Evolutionary conservation across 2,888 invertebrate genomes (phyloP), one percentile per base, ranked within the genome.

Genomic region (Athrips mouffetella): DNA sequence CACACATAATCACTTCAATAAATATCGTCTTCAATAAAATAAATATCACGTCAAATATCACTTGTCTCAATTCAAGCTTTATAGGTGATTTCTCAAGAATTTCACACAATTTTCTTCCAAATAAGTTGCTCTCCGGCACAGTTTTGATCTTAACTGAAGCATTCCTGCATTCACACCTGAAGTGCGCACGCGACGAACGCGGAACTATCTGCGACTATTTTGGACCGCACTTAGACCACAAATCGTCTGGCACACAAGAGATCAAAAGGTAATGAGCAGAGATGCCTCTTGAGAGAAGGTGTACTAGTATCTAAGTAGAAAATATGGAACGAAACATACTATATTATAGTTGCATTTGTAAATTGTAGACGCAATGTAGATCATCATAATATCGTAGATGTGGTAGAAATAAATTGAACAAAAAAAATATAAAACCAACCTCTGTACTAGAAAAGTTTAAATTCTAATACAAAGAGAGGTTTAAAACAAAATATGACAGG

Each of bases 131-230:
- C 6, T 8, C 40, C 16, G 13, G 23, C 40, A 3, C 13, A 21
- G 44, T 31, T 57, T 59, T 59, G 65, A 58, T 60, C 44, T 59
- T 59, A 58, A 67, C 66, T 66, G 63, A 65, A 55, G 60, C 66
- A 67, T 67, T 63, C 56, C 58, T 63, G 60, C 66, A 70, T 77
- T 82, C 73, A 75, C 85, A 87, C 86, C 87, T 86, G 85, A 80
- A 61, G 62, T 67, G 67, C 63, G 69, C 67, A 60, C 58, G 70
- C 70, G 66, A 73, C 72, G 74, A 67, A 85, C 67, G 77, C 86
- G 87, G 85, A 87, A 86, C 82, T 80, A 71, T 61, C 62, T 65
- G 61, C 57, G 71, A 78, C 82, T 84, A 86, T 85, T 85, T 82
- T 71, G 63, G 76, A 73, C 70, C 72, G 72, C 71, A 81, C 83